Evolutionary conservation across 2,797 vertebrate genomes (phyloP).

Genomic region (Aulostomus chinensis): DNA sequence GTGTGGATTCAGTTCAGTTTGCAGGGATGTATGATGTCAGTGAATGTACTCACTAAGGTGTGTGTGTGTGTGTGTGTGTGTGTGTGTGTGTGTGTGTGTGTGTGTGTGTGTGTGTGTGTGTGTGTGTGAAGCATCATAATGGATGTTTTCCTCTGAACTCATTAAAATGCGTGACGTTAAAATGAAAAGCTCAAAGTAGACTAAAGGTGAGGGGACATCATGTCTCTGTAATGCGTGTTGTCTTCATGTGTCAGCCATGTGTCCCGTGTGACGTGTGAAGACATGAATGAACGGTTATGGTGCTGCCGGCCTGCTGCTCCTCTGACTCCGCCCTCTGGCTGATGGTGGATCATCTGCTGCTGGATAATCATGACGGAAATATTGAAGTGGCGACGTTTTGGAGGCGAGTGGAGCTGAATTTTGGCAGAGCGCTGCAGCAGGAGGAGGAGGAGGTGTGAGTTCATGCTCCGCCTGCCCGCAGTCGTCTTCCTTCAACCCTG

Average conservation of each 20-base stretch:
- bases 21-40: too few relatives aligned
- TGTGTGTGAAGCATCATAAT: not conserved
- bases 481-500: conserved; percentile 79
- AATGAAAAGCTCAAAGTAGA: too few relatives aligned
- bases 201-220: too few relatives aligned
- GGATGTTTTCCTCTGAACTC: conserved; percentile 3
- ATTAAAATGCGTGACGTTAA: conserved; percentile 2
- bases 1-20: too few relatives aligned
- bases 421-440: conserved; percentile 46
- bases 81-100: not conserved
- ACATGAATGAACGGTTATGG: too few relatives aligned
- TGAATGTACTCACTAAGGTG: too few relatives aligned
- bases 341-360: conserved; percentile 56
- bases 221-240: too few relatives aligned
- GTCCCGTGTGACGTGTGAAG: too few relatives aligned
- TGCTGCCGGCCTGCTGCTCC: too few relatives aligned
- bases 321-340: conserved; percentile 49
- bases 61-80: conserved; percentile 4
- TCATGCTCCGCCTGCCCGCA: conserved; percentile 62
- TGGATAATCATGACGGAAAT: conserved; percentile 71
- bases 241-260: too few relatives aligned
- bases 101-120: not conserved
- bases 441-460: conserved; percentile 36
- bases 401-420: conserved; percentile 41
- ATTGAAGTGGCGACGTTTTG: conserved; percentile 49